Conservation (phyloP, 2,797 vertebrate species). For the Gymnodraco acuticeps region DNA sequence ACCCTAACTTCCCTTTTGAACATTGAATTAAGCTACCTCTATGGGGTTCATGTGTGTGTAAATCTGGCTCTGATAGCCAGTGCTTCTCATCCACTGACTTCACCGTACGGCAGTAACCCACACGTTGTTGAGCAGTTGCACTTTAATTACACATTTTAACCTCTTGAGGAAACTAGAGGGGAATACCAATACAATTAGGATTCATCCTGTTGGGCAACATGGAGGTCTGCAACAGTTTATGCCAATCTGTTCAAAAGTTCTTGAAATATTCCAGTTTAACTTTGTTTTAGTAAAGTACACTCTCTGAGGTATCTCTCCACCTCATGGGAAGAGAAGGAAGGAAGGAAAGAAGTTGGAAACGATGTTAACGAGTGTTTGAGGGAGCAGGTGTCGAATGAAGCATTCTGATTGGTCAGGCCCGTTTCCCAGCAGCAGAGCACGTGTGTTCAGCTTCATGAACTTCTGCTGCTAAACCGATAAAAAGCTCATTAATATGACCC, state of each 20-base stretch:
- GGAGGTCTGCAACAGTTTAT: neutral
- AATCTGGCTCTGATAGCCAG: no score
- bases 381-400: slow-evolving; percentile 10
- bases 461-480: slow-evolving; percentile 40
- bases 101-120: no score
- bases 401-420: slow-evolving; percentile 36
- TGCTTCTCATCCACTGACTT: no score
- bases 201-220: neutral
- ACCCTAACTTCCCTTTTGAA: no score
- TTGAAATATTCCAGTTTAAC: no score
- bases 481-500: slow-evolving; percentile 32
- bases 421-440: slow-evolving; percentile 29
- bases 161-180: neutral
- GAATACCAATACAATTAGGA: neutral
- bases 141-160: neutral
- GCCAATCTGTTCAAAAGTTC: no score
- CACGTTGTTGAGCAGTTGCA: no score
- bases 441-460: slow-evolving; percentile 38
- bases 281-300: no score
- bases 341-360: neutral
- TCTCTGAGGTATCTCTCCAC: neutral
- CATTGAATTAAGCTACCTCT: no score
- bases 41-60: no score
- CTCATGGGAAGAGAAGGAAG: neutral
- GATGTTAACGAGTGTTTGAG: slow-evolving; percentile 8